phyloP scores from a whole-genome alignment of 2,888 invertebrate species.

The Nephrotoma appendiculata region DNA sequence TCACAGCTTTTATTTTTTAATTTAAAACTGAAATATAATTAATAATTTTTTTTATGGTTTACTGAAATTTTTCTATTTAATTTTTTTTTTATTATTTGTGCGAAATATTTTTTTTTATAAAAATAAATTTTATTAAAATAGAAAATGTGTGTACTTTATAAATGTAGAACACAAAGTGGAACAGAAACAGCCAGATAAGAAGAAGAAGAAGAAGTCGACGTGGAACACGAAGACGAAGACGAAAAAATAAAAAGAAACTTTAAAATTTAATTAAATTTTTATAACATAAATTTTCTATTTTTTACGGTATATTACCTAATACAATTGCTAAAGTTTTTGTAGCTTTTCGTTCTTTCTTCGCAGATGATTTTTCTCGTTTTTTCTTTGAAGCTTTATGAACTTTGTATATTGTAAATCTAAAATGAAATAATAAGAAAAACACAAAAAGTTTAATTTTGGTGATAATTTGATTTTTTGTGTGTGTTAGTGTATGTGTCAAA shows the following conservation, averaged over 20 bases:
- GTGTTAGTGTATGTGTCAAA: background rate
- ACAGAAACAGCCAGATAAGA: slow-evolving; percentile 6
- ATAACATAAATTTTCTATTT: slow-evolving; percentile 11
- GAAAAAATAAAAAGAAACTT: background rate
- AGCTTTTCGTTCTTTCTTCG: slow-evolving; percentile 91
- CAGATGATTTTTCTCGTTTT: slow-evolving; percentile 86
- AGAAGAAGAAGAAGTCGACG: background rate
- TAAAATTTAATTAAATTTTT: slow-evolving; percentile 1
- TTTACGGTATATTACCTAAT: slow-evolving; percentile 54
- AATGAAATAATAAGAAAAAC: background rate
- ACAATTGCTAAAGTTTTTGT: slow-evolving; percentile 98
- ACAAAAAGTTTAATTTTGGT: background rate
- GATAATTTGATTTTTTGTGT: background rate
- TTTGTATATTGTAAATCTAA: slow-evolving; percentile 81
- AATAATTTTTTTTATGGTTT: background rate
- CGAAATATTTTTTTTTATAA: background rate
- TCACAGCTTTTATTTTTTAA: slow-evolving; percentile 1
- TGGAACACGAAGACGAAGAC: background rate
- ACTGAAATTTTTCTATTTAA: background rate
- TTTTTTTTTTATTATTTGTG: background rate
- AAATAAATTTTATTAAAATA: background rate
- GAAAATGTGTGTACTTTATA: background rate
- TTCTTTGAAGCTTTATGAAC: slow-evolving; percentile 90
- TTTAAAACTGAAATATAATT: slow-evolving; percentile 7
- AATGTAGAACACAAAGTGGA: background rate